Conservation (phyloP, 2,797 vertebrate genomes). For the Rhadinocentrus ornatus region DNA sequence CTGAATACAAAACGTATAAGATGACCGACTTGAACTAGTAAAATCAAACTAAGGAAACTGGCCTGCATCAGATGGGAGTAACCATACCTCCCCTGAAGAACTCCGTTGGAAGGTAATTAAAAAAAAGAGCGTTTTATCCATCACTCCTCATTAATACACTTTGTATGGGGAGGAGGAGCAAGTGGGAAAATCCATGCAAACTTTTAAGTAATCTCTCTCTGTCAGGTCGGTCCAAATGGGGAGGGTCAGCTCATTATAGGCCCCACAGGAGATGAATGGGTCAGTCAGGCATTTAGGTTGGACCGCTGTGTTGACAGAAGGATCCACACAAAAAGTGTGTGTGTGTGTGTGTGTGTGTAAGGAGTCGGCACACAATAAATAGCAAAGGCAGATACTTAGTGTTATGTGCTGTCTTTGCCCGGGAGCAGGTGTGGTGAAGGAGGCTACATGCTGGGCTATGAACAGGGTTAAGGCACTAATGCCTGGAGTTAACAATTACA, state of each 20-base stretch:
- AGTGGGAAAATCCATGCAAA: constrained; percentile 78
- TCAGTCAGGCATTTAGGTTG: constrained; percentile 70
- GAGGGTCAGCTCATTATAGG: constrained; percentile 80
- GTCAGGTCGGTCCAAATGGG: constrained; percentile 80
- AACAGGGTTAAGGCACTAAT: constrained; percentile 41
- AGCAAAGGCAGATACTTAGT: constrained; percentile 55
- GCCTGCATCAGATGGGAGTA: constrained; percentile 55
- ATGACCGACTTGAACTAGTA: constrained; percentile 23
- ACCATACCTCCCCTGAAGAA: constrained; percentile 63
- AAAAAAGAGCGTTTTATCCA: constrained; percentile 79
- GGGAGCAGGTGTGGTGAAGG: constrained; percentile 71
- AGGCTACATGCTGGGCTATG: constrained; percentile 65
- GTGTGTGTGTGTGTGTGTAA: constrained; percentile 9
- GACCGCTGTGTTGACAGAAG: constrained; percentile 66
- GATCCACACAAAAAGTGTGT: constrained; percentile 44
- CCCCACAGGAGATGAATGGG: constrained; percentile 82
- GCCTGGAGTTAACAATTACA: constrained; percentile 56
- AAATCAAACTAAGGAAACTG: constrained; percentile 58
- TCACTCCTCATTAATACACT: constrained; percentile 79
- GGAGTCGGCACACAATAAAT: constrained; percentile 38
- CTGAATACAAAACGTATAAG: background rate
- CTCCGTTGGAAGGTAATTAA: constrained; percentile 77
- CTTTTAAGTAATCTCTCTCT: constrained; percentile 82
- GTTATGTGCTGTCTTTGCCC: constrained; percentile 42
- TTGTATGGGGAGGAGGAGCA: constrained; percentile 68